Evolutionary conservation across 2,888 invertebrate genomes (phyloP).

Genomic region (Scaptomyza flava): DNA sequence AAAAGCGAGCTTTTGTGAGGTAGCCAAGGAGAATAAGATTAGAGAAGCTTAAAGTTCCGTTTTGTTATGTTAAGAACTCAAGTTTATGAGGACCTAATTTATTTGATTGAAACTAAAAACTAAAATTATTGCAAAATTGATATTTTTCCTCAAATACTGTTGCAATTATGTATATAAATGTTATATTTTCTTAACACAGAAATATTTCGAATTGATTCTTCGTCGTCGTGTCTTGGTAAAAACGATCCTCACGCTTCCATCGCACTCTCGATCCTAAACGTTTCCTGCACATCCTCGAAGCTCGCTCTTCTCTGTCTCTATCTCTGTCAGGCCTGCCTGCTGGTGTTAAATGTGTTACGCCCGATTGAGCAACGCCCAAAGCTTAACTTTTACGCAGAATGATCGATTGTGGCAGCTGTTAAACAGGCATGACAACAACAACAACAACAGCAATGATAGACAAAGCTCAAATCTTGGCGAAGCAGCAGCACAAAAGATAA

Average conservation of each 20-base stretch:
- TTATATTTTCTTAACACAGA: too few relatives aligned
- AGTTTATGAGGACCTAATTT: too few relatives aligned
- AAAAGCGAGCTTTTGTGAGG: too few relatives aligned
- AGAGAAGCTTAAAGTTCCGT: too few relatives aligned
- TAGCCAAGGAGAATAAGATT: not conserved
- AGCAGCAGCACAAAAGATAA: slow-evolving; percentile 31
- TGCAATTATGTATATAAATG: too few relatives aligned
- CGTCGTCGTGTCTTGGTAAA: too few relatives aligned
- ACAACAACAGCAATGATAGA: slow-evolving; percentile 7
- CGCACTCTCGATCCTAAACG: too few relatives aligned
- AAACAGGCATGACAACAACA: slow-evolving; percentile 21
- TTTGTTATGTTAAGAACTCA: too few relatives aligned
- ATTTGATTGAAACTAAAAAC: too few relatives aligned
- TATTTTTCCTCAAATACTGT: too few relatives aligned
- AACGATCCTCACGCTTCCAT: not conserved
- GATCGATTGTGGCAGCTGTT: slow-evolving; percentile 57
- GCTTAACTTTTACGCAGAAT: slow-evolving; percentile 18
- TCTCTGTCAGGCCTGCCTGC: slow-evolving; percentile 12
- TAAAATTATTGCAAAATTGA: too few relatives aligned
- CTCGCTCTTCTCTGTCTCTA: slow-evolving; percentile 3
- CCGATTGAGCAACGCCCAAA: slow-evolving; percentile 33
- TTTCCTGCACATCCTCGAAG: not conserved
- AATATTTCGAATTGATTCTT: too few relatives aligned
- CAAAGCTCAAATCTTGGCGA: slow-evolving; percentile 15
- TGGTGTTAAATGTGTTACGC: slow-evolving; percentile 36